A percentile compares a stretch with the other conserved stretches of the same genome.
These are phyloP conservation scores for Gymnothorax reevesii DNA, from an alignment of 2,797 vertebrate species.

Conservation along the genomic window DNA sequence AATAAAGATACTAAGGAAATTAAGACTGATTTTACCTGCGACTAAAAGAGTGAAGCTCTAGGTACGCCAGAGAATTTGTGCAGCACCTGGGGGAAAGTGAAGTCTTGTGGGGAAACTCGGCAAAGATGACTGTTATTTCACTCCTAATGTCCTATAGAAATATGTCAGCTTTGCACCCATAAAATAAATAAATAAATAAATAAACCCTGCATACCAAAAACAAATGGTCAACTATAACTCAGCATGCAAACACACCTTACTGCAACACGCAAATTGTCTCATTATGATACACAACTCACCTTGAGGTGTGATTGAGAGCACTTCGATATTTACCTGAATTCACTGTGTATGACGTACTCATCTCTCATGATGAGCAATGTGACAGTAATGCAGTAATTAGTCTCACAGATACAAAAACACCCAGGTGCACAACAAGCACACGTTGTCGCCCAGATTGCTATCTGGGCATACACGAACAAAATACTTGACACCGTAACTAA, in stretches of 20 bases:
- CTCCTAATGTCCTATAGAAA: constrained; percentile 14
- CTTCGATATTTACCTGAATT: too few species aligned
- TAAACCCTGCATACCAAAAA: neutral
- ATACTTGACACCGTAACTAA: neutral
- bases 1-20: neutral
- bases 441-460: too few species aligned
- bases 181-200: neutral
- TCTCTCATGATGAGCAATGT: neutral
- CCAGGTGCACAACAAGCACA: neutral
- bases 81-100: constrained; percentile 20
- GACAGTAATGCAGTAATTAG: neutral
- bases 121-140: constrained; percentile 15
- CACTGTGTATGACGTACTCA: neutral
- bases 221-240: neutral
- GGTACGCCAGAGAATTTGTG: neutral
- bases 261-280: neutral
- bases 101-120: neutral
- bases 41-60: neutral
- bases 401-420: neutral
- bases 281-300: neutral
- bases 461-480: neutral
- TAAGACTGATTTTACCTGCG: neutral
- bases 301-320: too few species aligned
- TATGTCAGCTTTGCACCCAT: neutral
- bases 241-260: neutral